Conservation (phyloP, 2,113 vertebrate genomes). For the Montifringilla adamsi region DNA sequence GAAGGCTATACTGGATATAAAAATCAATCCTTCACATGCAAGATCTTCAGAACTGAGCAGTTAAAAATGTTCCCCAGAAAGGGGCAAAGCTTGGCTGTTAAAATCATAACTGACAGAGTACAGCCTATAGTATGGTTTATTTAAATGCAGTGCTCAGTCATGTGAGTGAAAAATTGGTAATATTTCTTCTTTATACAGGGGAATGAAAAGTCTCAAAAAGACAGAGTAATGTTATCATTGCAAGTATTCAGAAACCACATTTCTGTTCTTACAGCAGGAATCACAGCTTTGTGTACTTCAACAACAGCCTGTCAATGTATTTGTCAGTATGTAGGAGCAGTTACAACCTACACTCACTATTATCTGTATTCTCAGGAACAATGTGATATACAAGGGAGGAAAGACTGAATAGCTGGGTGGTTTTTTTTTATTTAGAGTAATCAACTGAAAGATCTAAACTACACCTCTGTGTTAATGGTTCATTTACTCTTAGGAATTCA, state of each 20-base stretch:
- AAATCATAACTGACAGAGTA: not conserved
- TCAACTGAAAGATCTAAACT: not conserved
- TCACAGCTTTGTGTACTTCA: not conserved
- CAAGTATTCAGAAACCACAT: not conserved
- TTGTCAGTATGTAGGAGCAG: not conserved
- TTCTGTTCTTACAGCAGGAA: not conserved
- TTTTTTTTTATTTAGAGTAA: not conserved
- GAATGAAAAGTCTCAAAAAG: not conserved
- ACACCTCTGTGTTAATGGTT: not conserved
- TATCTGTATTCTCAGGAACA: not conserved
- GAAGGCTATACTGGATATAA: not conserved
- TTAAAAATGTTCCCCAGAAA: not conserved
- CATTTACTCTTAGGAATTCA: not conserved
- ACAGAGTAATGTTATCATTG: not conserved
- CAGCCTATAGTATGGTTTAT: not conserved
- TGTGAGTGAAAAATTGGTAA: not conserved
- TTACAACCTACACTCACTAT: not conserved
- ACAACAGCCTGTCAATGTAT: not conserved
- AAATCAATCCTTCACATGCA: not conserved
- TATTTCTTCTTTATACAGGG: not conserved
- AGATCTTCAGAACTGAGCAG: not conserved
- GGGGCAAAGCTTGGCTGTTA: not conserved
- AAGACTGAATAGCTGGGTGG: not conserved
- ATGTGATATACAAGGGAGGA: not conserved
- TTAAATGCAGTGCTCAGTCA: not conserved